phyloP scores from a whole-genome alignment of 2,113 vertebrate genomes.

The Lepisosteus osseus region DNA sequence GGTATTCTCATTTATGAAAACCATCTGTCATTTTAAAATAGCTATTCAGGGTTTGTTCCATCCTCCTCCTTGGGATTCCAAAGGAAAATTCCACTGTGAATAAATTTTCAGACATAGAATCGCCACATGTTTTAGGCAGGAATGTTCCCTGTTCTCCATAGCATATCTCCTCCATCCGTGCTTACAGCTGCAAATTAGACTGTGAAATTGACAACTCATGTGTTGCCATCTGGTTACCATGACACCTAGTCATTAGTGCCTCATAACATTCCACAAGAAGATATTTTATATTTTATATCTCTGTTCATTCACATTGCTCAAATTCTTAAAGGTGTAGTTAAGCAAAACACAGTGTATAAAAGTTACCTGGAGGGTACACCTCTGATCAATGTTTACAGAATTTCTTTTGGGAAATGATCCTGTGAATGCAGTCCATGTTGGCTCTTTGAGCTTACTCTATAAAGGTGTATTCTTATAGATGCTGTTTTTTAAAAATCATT shows the following conservation, averaged over 20 bases:
- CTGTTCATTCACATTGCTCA: constrained; percentile 28
- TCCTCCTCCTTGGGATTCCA: background rate
- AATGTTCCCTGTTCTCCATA: constrained; percentile 26
- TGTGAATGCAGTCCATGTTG: background rate
- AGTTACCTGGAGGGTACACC: too few species aligned
- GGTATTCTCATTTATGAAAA: too few species aligned
- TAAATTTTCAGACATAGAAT: constrained; percentile 4
- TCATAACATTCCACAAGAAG: constrained; percentile 31
- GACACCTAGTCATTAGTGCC: constrained; percentile 51
- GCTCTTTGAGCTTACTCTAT: background rate
- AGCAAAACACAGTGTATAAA: too few species aligned
- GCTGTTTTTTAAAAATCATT: too few species aligned
- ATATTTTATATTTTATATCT: constrained; percentile 26
- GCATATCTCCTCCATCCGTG: constrained; percentile 25
- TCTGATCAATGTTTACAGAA: constrained; percentile 12
- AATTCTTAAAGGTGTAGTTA: background rate
- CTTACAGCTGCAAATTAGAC: constrained; percentile 60
- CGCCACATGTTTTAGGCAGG: constrained; percentile 11
- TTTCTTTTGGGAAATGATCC: constrained; percentile 24
- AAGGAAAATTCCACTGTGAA: background rate
- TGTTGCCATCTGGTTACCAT: constrained; percentile 62
- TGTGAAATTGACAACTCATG: constrained; percentile 62
- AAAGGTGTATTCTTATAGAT: too few species aligned
- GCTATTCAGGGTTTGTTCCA: background rate
- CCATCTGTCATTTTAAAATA: too few species aligned